Conservation (phyloP, 2,113 vertebrate species). For the Pseudopipra pipra region DNA sequence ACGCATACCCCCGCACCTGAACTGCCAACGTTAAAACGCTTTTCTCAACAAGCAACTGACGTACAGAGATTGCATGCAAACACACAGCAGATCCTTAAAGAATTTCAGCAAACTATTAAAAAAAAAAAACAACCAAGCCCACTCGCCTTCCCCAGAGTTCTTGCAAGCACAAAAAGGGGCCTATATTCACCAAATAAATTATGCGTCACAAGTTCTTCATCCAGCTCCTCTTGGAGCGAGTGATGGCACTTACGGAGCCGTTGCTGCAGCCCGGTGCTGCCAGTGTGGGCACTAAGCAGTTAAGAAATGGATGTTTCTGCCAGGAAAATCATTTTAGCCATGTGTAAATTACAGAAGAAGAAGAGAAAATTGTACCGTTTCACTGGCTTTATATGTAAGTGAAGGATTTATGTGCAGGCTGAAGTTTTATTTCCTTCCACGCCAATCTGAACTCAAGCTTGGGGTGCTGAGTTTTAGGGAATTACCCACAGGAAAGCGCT, state of each 20-base stretch:
- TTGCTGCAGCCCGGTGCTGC: neutral
- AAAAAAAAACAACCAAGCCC: neutral
- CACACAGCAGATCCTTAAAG: neutral
- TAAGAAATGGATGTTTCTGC: neutral
- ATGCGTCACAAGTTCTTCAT: neutral
- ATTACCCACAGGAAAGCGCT: neutral
- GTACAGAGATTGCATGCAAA: rapidly evolving
- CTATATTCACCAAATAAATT: neutral
- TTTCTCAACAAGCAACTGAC: neutral
- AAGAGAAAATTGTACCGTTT: neutral
- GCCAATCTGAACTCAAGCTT: neutral
- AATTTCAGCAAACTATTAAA: neutral
- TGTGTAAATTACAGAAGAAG: neutral
- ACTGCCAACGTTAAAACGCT: rapidly evolving
- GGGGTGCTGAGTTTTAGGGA: rapidly evolving
- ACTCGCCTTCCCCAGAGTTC: neutral
- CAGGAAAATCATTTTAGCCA: neutral
- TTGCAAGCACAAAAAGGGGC: neutral
- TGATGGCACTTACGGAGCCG: rapidly evolving
- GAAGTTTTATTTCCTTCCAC: neutral
- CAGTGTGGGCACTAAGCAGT: neutral
- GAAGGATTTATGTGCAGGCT: neutral
- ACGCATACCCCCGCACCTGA: rapidly evolving
- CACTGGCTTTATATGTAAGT: neutral
- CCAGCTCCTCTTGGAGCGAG: neutral